Conservation (phyloP, 2,113 vertebrate species). For the Melanerpes formicivorus region DNA sequence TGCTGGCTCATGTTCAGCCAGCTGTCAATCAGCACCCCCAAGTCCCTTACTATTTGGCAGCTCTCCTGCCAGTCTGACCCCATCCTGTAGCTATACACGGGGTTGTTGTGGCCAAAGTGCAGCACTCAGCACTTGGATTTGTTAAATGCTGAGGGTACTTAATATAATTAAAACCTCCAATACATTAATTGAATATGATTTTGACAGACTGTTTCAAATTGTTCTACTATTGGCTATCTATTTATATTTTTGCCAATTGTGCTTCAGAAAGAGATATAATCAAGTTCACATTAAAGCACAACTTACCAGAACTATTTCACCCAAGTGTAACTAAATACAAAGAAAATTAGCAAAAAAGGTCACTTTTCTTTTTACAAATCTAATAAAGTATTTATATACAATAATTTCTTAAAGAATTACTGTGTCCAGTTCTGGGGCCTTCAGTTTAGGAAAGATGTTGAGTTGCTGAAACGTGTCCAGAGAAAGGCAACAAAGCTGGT, state of each 20-base stretch:
- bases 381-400: background rate
- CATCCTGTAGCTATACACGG: no score
- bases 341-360: accelerated
- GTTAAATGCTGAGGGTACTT: background rate
- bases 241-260: background rate
- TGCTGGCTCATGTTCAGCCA: no score
- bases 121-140: no score
- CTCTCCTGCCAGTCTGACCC: no score
- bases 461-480: no score
- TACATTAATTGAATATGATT: background rate
- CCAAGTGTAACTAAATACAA: background rate
- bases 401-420: background rate
- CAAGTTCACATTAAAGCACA: background rate
- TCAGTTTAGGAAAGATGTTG: no score
- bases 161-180: background rate
- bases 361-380: background rate
- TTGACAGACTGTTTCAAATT: background rate
- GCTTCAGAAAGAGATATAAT: background rate
- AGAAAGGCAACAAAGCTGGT: no score
- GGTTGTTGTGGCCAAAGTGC: no score
- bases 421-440: no score
- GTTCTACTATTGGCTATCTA: background rate
- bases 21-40: no score
- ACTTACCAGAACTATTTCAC: background rate
- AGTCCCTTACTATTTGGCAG: no score